A percentile compares a stretch with the other conserved stretches of the same genome.
Evolutionary conservation across 2,113 vertebrate species (phyloP).

Genomic region (Xiphorhynchus elegans): DNA sequence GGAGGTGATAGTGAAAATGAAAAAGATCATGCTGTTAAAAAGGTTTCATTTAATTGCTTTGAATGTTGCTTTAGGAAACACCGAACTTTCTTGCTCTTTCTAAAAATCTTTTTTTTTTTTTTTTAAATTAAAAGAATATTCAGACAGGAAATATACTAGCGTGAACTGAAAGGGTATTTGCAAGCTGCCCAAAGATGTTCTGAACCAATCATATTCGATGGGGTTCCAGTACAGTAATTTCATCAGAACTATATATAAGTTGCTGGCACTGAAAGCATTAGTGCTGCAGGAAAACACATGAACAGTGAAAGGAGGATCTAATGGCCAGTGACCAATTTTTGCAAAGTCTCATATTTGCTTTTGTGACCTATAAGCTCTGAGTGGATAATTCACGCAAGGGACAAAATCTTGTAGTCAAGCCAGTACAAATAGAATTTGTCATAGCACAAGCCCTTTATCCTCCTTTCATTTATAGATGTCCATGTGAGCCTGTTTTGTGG

Average conservation of each 20-base stretch:
- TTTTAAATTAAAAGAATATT: constrained; percentile 65
- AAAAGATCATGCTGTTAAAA: constrained; percentile 69
- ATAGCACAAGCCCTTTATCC: not conserved
- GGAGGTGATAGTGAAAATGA: constrained; percentile 64
- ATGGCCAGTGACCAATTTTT: not conserved
- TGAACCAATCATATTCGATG: constrained; percentile 38
- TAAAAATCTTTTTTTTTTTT: not conserved
- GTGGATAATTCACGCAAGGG: not conserved
- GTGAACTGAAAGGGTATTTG: constrained; percentile 64
- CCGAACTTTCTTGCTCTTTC: constrained; percentile 58
- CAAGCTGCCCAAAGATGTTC: constrained; percentile 44
- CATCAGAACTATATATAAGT: not conserved
- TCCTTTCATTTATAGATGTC: not conserved
- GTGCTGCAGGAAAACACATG: constrained; percentile 18
- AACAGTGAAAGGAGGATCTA: not conserved
- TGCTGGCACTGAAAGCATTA: not conserved
- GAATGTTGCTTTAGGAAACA: constrained; percentile 77
- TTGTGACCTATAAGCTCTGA: not conserved
- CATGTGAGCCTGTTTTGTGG: not conserved
- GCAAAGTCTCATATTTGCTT: not conserved
- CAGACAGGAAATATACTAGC: constrained; percentile 58
- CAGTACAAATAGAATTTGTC: not conserved
- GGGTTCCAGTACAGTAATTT: constrained; percentile 13
- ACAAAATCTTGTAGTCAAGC: not conserved
- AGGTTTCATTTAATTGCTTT: constrained; percentile 77